A percentile compares a stretch with the other conserved stretches of the same genome.
Conservation (phyloP, 2,797 vertebrate species). For the Lutjanus argentimaculatus region DNA sequence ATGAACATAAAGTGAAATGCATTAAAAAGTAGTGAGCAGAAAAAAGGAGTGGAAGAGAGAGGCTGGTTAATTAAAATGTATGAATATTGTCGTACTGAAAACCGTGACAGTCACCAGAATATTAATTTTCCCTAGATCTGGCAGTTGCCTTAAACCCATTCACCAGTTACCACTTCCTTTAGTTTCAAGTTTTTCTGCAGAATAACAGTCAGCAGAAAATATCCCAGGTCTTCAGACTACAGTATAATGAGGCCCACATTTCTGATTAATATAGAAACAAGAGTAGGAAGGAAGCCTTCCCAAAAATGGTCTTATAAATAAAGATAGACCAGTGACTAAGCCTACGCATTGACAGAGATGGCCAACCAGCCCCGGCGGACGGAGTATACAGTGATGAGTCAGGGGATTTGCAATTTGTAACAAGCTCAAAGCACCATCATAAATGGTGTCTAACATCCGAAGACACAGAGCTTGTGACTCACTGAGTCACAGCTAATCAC, state of each 20-base stretch:
- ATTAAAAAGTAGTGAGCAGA: background rate
- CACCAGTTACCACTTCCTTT: constrained; percentile 20
- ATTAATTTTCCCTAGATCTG: constrained; percentile 22
- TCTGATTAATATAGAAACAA: constrained; percentile 55
- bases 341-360: constrained; percentile 36
- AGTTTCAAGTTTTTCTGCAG: constrained; percentile 10
- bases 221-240: constrained; percentile 5
- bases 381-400: constrained; percentile 56
- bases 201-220: constrained; percentile 40
- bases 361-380: constrained; percentile 33
- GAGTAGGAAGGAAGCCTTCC: constrained; percentile 54
- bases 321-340: constrained; percentile 58
- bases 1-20: background rate
- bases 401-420: constrained; percentile 56
- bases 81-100: constrained; percentile 29
- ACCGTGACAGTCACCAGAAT: constrained; percentile 20
- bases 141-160: constrained; percentile 26
- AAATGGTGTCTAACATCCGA: constrained; percentile 36
- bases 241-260: constrained; percentile 48
- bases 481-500: constrained; percentile 23
- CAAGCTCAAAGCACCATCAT: constrained; percentile 35
- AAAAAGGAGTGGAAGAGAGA: background rate
- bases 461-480: constrained; percentile 24
- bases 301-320: constrained; percentile 56
- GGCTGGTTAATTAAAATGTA: constrained; percentile 1